Base-by-base conservation (phyloP, 1,140 invertebrate genomes). In the Drosophila parabipectinata region DNA sequence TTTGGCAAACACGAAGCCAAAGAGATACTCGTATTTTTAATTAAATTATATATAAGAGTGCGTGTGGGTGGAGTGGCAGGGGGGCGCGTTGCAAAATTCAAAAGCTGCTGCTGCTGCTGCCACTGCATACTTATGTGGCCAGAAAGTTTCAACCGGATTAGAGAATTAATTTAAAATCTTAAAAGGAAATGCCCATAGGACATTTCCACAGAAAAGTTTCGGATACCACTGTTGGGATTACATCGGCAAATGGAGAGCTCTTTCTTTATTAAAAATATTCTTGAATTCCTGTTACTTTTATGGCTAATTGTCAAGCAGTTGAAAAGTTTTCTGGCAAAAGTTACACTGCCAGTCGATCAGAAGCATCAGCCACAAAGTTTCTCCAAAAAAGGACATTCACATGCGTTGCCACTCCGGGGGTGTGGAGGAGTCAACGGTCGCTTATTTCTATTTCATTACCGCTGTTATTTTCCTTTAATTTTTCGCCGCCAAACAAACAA, bases 391-490 rank as follows among this genome's bases (percentile, higher is more conserved):
- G 9, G 26, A n/a, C 12, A 6, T 21, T 28, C 32, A 18, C 50
- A 66, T 53, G 10, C 37, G 28, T 21, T 44, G 47, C 39, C 52
- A 57, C 53, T 56, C 57, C 51, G 34, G 26, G 26, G 26, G 53
- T 63, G 57, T 66, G 39, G 47, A 6, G 12, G 21, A 68, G 72
- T 80, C 75, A 78, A 60, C 59, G 66, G 32, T 48, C 47, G 62
- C 34, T 77, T 66, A 72, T 72, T 84, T 79, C 82, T 66, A 87
- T 87, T 85, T 87, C 78, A 82, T 87, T 87, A 69, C 67, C 32
- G 37, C 56, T 75, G 59, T 59, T 85, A 87, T 87, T 87, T 87
- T 87, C 56, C 62, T 87, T 87, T 88, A 82, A 88, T 87, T 87
- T 85, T 87, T 81, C 62, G 71, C 77, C 55, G 34, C 56, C 77